A percentile compares a stretch with the other conserved stretches of the same genome.
Conservation (phyloP, 2,888 invertebrate species). For the Subacronicta megacephala region DNA sequence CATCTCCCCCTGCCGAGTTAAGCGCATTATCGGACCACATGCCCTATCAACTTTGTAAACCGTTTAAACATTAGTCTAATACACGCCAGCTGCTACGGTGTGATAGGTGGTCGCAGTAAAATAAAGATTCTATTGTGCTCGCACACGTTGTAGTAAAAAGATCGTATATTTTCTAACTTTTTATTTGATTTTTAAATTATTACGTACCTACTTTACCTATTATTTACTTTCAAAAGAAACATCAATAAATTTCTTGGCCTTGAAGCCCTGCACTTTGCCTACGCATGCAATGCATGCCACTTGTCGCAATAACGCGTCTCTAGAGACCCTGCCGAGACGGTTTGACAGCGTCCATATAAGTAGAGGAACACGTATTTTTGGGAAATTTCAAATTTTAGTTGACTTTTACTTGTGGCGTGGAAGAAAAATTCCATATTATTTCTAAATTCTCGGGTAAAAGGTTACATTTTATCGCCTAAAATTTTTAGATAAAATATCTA, state of each 20-base stretch:
- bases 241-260: slow-evolving; percentile 24
- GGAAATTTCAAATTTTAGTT: slow-evolving; percentile 5
- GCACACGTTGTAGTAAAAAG: slow-evolving; percentile 19
- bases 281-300: slow-evolving; percentile 32
- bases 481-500: neutral
- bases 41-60: slow-evolving; percentile 84
- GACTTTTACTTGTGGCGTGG: neutral
- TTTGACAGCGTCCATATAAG: slow-evolving; percentile 31
- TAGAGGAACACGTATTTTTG: slow-evolving; percentile 17
- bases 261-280: slow-evolving; percentile 28
- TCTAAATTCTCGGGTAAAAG: no score
- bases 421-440: no score
- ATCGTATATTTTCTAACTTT: slow-evolving; percentile 11
- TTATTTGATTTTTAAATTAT: slow-evolving; percentile 34
- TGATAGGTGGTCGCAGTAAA: slow-evolving; percentile 47
- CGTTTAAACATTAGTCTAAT: slow-evolving; percentile 69
- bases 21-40: slow-evolving; percentile 85
- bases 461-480: neutral
- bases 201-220: slow-evolving; percentile 21
- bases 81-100: slow-evolving; percentile 54
- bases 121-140: slow-evolving; percentile 29
- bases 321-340: slow-evolving; percentile 36
- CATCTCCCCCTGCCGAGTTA: slow-evolving; percentile 84
- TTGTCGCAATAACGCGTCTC: slow-evolving; percentile 29
- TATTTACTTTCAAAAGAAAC: slow-evolving; percentile 30